Evolutionary conservation across 2,113 vertebrate species (phyloP).

Genomic region (Syngnathus typhle): DNA sequence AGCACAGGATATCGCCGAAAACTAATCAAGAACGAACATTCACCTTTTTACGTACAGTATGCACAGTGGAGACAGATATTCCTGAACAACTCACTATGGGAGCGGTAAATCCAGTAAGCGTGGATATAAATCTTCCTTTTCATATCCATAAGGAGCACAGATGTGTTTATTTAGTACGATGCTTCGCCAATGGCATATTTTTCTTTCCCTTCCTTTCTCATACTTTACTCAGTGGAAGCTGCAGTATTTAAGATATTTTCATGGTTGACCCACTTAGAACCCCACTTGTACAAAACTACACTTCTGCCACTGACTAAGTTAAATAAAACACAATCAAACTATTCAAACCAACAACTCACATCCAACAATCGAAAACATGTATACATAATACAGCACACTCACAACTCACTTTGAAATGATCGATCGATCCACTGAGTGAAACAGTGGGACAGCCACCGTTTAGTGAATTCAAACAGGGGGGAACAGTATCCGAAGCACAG

Average conservation of each 20-base stretch:
- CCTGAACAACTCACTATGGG: slow-evolving; percentile 17
- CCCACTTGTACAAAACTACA: slow-evolving; percentile 38
- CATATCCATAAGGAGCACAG: slow-evolving; percentile 18
- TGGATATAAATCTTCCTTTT: slow-evolving; percentile 7
- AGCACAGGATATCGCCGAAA: slow-evolving; percentile 2
- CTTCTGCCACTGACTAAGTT: slow-evolving; percentile 34
- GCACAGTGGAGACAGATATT: slow-evolving; percentile 14
- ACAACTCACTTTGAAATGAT: slow-evolving; percentile 18
- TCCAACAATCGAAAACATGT: slow-evolving; percentile 16
- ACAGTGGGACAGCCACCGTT: neutral
- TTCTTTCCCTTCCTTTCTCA: slow-evolving; percentile 12
- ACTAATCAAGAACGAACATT: neutral
- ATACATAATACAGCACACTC: slow-evolving; percentile 23
- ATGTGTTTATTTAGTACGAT: slow-evolving; percentile 12
- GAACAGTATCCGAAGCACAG: slow-evolving; percentile 21
- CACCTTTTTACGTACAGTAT: slow-evolving; percentile 14
- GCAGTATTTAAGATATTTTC: slow-evolving; percentile 15
- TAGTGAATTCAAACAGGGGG: slow-evolving; percentile 2
- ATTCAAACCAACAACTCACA: slow-evolving; percentile 24
- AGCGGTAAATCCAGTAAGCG: slow-evolving; percentile 7
- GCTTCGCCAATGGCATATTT: slow-evolving; percentile 16
- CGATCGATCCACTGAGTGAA: slow-evolving; percentile 25
- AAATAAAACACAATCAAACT: slow-evolving; percentile 18
- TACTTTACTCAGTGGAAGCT: slow-evolving; percentile 25
- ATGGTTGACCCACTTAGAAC: slow-evolving; percentile 58